Evolutionary conservation across 2,113 vertebrate genomes (phyloP).

Genomic region (Sinocyclocheilus maitianheensis): DNA sequence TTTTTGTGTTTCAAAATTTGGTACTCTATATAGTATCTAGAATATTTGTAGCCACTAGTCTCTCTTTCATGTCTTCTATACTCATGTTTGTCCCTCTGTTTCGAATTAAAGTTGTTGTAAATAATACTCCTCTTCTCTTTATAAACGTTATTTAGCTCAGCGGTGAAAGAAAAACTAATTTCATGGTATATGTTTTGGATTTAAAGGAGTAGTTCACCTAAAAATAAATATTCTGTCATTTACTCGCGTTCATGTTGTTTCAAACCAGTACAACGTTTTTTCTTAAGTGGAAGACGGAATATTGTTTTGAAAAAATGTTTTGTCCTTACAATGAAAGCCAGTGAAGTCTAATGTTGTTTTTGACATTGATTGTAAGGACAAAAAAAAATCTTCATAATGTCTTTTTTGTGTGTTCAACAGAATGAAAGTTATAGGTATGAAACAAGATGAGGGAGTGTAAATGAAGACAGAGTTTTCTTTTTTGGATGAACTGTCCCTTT

Average conservation of each 20-base stretch:
- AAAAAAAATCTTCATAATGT: not conserved
- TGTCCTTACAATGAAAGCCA: not conserved
- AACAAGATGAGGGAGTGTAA: not conserved
- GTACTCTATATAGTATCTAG: conserved; percentile 10
- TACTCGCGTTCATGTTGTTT: not conserved
- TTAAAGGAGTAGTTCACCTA: not conserved
- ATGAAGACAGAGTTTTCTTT: not conserved
- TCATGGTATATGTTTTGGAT: not conserved
- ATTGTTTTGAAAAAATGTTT: not conserved
- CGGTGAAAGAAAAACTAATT: not conserved
- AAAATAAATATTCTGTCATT: not conserved
- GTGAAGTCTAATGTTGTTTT: not conserved
- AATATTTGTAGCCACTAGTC: not conserved
- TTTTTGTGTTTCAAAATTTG: conserved; percentile 41
- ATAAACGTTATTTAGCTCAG: not conserved
- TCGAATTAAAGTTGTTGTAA: conserved; percentile 54
- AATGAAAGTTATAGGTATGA: not conserved
- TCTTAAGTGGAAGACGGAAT: not conserved
- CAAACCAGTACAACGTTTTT: not conserved
- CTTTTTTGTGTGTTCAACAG: not conserved
- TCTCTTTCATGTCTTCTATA: conserved; percentile 46
- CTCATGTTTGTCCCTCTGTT: conserved; percentile 55
- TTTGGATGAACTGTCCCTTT: not conserved
- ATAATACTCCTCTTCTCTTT: conserved; percentile 14
- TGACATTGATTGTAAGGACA: not conserved